Evolutionary conservation across 2,888 invertebrate genomes (phyloP).

Genomic region (Thera obeliscata): DNA sequence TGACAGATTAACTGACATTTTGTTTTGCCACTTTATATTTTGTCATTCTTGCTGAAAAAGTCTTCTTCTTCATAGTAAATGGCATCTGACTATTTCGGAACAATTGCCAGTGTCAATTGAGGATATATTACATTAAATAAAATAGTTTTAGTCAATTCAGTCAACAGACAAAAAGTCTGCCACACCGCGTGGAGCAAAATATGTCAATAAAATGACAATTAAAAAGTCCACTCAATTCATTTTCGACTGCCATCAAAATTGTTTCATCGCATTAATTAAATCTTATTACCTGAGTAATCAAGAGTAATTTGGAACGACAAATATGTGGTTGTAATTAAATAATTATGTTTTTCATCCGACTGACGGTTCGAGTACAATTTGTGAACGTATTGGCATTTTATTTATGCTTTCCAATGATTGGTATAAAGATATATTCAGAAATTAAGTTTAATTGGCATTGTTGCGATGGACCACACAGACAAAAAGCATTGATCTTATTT

Average conservation of each 20-base stretch:
- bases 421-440: conserved; percentile 1
- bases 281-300: conserved; percentile 14
- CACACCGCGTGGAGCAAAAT: neutral
- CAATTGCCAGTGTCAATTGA: too few relatives aligned
- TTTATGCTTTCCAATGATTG: conserved; percentile 5
- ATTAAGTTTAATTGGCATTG: conserved; percentile 1
- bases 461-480: neutral
- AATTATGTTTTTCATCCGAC: conserved; percentile 4
- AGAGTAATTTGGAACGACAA: conserved; percentile 16
- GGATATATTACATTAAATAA: too few relatives aligned
- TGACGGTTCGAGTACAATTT: conserved; percentile 5
- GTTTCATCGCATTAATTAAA: conserved; percentile 6
- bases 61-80: too few relatives aligned
- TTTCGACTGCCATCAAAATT: neutral
- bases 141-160: too few relatives aligned
- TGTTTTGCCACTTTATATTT: too few relatives aligned
- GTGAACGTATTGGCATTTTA: conserved; percentile 9
- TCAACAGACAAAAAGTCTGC: neutral
- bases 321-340: conserved; percentile 15
- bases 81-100: too few relatives aligned
- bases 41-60: too few relatives aligned
- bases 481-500: too few relatives aligned
- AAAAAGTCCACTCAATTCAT: conserved; percentile 1
- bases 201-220: conserved; percentile 4
- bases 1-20: too few relatives aligned